Base-by-base conservation (phyloP, 2,888 invertebrate genomes). In the Junonia oenone region DNA sequence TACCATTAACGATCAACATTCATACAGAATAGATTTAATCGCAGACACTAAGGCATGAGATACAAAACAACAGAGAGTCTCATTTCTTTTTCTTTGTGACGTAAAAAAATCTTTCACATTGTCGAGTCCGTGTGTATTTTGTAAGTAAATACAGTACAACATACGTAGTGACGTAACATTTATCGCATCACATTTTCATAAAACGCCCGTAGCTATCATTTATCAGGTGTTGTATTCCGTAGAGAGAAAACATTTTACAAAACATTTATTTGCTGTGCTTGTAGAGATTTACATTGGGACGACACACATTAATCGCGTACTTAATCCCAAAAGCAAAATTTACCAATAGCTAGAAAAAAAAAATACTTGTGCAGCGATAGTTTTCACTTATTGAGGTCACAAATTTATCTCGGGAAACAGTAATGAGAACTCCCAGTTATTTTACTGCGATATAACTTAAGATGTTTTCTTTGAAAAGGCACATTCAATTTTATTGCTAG, bases 171-270 rank as follows among this genome's bases (percentile, higher is more conserved):
- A 57, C 62, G 57, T 59, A 50, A 53, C 50, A 50, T 59, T 59
- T 59, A 59, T 59, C 56, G 53, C 50, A 53, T 59, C 70, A 72
- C 70, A 75, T 80, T 80, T 81, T 81, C 76, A 80, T 81, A 81
- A 77, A 81, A 72, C 74, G 76, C 77, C 76, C 68, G 71, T 69
- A 74, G 81, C 78, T 68, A 80, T 81, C 75, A 78, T 83, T 84
- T 82, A 82, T 84, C 83, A 82, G 80, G 75, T 80, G 78, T 73
- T 75, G 76, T 76, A 72, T 72, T 71, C 76, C 76, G 65, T 68
- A 63, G 76, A 72, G 78, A 73, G 72, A 68, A 73, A 76, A 77
- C 75, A 75, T 77, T 79, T 80, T 74, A 76, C 76, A 76, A 76
- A 79, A 75, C 78, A 78, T 83, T 83, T 81, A 79, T 83, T 81